Evolutionary conservation across 2,113 vertebrate species (phyloP), one percentile per base, ranked within the genome.

Genomic region (Accipiter virgatus): DNA sequence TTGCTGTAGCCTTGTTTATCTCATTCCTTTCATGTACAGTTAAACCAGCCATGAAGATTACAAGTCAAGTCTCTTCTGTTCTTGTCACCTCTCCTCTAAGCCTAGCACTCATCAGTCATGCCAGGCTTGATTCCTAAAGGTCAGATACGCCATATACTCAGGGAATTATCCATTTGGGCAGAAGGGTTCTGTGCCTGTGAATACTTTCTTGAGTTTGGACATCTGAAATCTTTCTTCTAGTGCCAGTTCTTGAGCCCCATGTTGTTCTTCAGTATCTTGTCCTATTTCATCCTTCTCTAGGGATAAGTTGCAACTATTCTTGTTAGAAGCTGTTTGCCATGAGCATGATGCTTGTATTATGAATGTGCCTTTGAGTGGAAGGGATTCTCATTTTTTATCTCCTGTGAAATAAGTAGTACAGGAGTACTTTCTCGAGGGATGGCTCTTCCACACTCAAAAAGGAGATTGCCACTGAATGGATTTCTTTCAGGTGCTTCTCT

Each of bases 71-170:
- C 34, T 75, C 40, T 91, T 80, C 68, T 89, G 34, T 78, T 90
- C 56, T 80, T 95, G 47, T 77, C 74, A 75, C 62, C 43, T 88
- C 17, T 91, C 23, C 42, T 66, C 85, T 93, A 94, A 92, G 40
- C 53, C 50, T 75, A 82, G 19, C 2, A 1, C 43, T 84, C 15
- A 1, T 61, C 62, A 73, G 87, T 94, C 79, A 66, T 66, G 71
- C 16, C 23, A 93, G 74, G 31, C 59, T 92, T 81, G 72, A 81
- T 70, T 88, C 74, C 71, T 82, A 70, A 92, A 95, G 71, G 81
- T 90, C 63, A 70, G 63, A 48, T 52, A 27, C 0, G 0, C 27
- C 67, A 21, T 22, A 16, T 90, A 34, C 36, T 65, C 4, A 6
- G 52, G 40, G 89, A 75, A 78, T 85, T 92, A 92, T 18, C 65